Base-by-base conservation (phyloP, 2,113 vertebrate species). In the Sorex fumeus region DNA sequence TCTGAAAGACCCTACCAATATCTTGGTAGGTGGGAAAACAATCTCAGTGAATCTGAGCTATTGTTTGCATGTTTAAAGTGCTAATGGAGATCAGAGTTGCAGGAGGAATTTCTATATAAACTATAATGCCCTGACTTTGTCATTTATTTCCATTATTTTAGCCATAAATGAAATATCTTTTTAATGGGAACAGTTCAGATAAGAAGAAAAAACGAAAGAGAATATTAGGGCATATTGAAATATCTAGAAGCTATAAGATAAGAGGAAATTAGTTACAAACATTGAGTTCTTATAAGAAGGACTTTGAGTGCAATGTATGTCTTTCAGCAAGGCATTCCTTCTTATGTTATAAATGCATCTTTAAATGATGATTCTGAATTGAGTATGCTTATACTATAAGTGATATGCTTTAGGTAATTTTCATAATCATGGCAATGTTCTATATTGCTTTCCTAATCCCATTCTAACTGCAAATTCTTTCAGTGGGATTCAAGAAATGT, bases 381-480 rank as follows among this genome's bases (percentile, higher is more conserved):
- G 62, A 77, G 53, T 91, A 40, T 43, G 9, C 23, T 91, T 85
- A 53, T 87, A n/a, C 0, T 13, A 0, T 70, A 95, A 93, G 43
- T 91, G 84, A 94, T 82, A 84, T 30, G 85, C 80, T 95, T 94
- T 94, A 95, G 74, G 30, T 94, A 91, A 93, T 83, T 90, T 74
- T 93, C 91, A 77, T 87, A 85, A 90, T 93, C 75, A 60, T 88
- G 66, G 76, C 30, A 62, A 57, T 62, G n/a, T 93, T 91, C 60
- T 88, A 67, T 78, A 32, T 84, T 79, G 67, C 45, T 90, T 86
- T 91, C 28, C 34, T 47, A 50, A 76, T 93, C 43, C 27, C 45
- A 76, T 92, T 91, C 64, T 84, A 91, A 84, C 30, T 71, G 77
- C 60, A 19, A 32, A 6, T 90, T 86, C 67, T 93, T 95, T 90